phyloP scores from a whole-genome alignment of 2,888 invertebrate species.

The Eupithecia vulgata region DNA sequence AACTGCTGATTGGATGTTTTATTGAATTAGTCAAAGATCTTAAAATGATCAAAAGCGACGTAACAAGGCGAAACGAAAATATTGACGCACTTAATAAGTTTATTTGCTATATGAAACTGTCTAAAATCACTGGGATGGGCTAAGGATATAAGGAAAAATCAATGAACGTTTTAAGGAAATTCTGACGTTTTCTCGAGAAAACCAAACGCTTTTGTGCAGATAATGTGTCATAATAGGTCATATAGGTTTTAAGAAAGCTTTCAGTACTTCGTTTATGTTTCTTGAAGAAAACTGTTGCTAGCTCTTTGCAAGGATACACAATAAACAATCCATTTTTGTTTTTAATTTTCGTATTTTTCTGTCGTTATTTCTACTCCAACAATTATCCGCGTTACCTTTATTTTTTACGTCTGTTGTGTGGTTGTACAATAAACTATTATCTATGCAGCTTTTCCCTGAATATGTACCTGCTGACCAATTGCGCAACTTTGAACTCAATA shows the following conservation, averaged over 20 bases:
- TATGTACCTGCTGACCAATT: not conserved
- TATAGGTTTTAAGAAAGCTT: too few relatives aligned
- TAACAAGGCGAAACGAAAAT: not conserved
- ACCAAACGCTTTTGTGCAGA: not conserved
- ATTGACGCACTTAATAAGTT: not conserved
- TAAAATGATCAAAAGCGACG: not conserved
- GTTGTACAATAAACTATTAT: not conserved
- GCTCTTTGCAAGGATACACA: not conserved
- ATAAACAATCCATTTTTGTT: not conserved
- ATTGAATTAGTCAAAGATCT: not conserved
- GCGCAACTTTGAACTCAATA: slow-evolving; percentile 1
- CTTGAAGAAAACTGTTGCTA: not conserved
- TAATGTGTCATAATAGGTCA: not conserved
- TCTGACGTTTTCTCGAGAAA: not conserved
- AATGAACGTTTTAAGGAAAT: not conserved
- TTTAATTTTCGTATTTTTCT: not conserved
- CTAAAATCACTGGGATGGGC: not conserved
- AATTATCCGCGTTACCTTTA: not conserved
- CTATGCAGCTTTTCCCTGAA: not conserved
- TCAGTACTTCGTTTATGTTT: not conserved
- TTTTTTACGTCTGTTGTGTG: not conserved
- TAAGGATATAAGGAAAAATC: not conserved
- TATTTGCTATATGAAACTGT: not conserved
- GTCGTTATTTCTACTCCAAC: not conserved
- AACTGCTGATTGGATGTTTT: not conserved